phyloP scores from a whole-genome alignment of 1,140 invertebrate species.

The Arion vulgaris region DNA sequence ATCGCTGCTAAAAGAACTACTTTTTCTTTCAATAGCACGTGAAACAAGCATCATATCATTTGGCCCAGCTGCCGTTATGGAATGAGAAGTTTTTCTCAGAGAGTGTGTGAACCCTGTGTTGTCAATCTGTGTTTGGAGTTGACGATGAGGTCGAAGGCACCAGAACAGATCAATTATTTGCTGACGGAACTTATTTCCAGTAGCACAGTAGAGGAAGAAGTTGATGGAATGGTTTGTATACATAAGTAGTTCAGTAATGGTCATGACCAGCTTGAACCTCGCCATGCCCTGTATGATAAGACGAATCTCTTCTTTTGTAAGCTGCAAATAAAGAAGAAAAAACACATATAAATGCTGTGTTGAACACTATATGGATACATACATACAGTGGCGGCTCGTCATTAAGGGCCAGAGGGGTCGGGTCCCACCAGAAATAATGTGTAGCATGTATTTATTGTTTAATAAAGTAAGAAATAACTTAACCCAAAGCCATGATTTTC shows the following conservation, averaged over 20 bases:
- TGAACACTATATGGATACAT: too few species aligned
- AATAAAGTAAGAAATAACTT: too few species aligned
- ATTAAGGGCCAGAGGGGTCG: too few species aligned
- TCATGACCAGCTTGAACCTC: conserved; percentile 55
- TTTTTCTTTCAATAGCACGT: background rate
- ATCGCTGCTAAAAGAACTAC: conserved; percentile 3
- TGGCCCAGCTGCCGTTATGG: background rate
- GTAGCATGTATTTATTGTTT: too few species aligned
- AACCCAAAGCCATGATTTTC: too few species aligned
- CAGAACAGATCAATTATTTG: conserved; percentile 20
- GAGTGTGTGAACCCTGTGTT: background rate
- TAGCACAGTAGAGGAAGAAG: conserved; percentile 72
- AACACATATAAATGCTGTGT: too few species aligned
- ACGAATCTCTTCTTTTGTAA: background rate
- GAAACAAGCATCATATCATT: background rate
- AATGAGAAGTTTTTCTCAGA: background rate
- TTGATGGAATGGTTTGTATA: conserved; percentile 73
- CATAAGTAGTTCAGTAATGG: conserved; percentile 69
- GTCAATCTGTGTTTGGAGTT: background rate
- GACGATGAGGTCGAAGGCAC: background rate
- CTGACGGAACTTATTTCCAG: conserved; percentile 68
- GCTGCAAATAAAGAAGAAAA: background rate
- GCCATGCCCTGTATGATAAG: conserved; percentile 38
- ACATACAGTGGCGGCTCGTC: too few species aligned
- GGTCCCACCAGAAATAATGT: too few species aligned